These are phyloP conservation scores for Cyphomyrus plagiostoma DNA, from an alignment of 2,113 vertebrate genomes.

Conservation along the genomic window DNA sequence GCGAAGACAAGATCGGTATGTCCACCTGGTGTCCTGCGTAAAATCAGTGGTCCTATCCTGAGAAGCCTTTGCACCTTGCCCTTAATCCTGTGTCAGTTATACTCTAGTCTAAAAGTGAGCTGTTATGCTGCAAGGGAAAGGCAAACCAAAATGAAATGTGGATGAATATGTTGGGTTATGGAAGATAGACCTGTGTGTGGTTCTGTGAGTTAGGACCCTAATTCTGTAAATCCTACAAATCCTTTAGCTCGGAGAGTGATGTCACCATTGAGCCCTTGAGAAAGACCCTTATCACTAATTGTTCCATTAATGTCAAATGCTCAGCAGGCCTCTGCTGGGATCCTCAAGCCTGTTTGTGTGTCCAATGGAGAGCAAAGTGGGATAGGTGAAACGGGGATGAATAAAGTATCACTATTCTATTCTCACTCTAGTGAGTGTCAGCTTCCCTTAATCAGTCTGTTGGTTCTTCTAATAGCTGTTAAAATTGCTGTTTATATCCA, in stretches of 20 bases:
- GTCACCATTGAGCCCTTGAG: neutral
- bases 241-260: neutral
- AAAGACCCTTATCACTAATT: neutral
- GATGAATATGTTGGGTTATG: neutral
- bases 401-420: neutral
- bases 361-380: neutral
- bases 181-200: neutral
- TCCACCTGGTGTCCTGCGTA: neutral
- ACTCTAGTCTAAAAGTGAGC: neutral
- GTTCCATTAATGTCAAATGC: neutral
- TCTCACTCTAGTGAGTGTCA: neutral
- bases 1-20: slow-evolving; percentile 86
- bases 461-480: neutral
- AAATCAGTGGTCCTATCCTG: neutral
- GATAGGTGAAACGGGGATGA: neutral
- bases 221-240: neutral
- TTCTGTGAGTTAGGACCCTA: neutral
- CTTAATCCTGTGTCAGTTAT: neutral
- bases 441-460: neutral
- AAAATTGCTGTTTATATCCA: neutral
- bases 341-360: neutral
- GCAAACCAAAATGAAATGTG: neutral
- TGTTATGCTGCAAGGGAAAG: neutral
- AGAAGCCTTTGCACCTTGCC: neutral
- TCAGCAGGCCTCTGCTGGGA: neutral